These are phyloP conservation scores for Agelas oroides DNA, from an alignment of 37 sponge, comb jelly and placozoan species.

Conservation along the genomic window DNA sequence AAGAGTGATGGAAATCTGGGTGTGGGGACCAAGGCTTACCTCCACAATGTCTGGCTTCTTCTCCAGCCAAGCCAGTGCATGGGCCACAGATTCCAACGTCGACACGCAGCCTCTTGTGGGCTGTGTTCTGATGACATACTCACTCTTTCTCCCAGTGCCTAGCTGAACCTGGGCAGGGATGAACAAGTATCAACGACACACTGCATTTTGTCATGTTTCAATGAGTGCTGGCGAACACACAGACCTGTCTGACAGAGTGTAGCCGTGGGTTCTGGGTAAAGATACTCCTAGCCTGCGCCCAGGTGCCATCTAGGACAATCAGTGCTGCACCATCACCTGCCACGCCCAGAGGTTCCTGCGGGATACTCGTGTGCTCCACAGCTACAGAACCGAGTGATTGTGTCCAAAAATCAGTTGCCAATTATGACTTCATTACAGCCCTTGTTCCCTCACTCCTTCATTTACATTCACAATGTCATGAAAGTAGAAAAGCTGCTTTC, in stretches of 20 bases:
- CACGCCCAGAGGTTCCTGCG: conserved; percentile 40
- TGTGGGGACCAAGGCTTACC: no score
- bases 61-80: conserved; percentile 83
- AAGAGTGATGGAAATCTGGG: no score
- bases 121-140: conserved; percentile 93
- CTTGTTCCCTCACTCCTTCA: no score
- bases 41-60: conserved; percentile 54
- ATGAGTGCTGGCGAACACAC: no score
- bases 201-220: background rate
- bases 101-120: conserved; percentile 83
- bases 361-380: conserved; percentile 22
- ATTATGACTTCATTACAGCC: background rate
- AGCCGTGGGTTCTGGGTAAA: conserved; percentile 63
- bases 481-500: no score
- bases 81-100: conserved; percentile 90
- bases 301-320: conserved; percentile 87
- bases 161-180: conserved; percentile 70
- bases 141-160: conserved; percentile 50
- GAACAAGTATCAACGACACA: background rate
- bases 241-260: conserved; percentile 49
- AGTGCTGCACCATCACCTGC: conserved; percentile 57
- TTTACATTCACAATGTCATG: conserved; percentile 1
- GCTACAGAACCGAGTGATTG: conserved; percentile 17
- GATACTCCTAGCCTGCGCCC: conserved; percentile 77
- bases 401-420: background rate